A percentile compares a stretch with the other conserved stretches of the same genome.
Evolutionary conservation across 2,888 invertebrate genomes (phyloP).

Genomic region (Sarcophaga variegata): DNA sequence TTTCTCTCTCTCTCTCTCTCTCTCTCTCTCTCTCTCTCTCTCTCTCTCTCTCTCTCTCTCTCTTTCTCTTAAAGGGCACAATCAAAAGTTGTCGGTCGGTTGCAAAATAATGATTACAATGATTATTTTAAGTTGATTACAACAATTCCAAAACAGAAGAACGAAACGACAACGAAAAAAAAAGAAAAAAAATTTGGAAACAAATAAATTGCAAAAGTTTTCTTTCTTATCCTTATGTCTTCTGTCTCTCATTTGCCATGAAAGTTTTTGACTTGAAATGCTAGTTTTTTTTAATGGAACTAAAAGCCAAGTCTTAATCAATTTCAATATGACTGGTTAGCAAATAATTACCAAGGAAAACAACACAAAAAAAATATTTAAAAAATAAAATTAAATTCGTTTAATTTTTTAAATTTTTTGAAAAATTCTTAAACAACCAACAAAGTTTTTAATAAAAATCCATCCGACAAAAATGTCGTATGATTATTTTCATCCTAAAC

Average conservation of each 20-base stretch:
- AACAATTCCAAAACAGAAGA: neutral
- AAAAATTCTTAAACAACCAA: too few species aligned
- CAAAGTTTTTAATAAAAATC: too few species aligned
- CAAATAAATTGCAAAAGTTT: constrained; percentile 53
- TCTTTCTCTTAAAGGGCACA: neutral
- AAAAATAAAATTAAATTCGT: too few species aligned
- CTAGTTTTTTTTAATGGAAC: neutral
- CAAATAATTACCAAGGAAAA: neutral
- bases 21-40: too few species aligned
- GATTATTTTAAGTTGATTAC: neutral
- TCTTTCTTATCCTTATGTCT: neutral
- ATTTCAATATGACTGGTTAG: neutral
- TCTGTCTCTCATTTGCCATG: neutral
- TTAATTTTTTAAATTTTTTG: too few species aligned
- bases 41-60: too few species aligned
- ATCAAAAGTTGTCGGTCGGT: neutral
- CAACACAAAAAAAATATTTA: neutral
- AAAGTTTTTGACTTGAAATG: neutral
- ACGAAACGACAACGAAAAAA: neutral
- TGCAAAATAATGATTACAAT: neutral
- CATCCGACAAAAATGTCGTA: too few species aligned
- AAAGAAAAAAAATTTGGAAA: constrained; percentile 30
- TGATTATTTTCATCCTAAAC: too few species aligned
- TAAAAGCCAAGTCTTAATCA: neutral
- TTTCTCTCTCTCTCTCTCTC: too few species aligned